A percentile compares a stretch with the other conserved stretches of the same genome.
phyloP scores from a whole-genome alignment of 2,113 vertebrate genomes.

The Pelecanus crispus region DNA sequence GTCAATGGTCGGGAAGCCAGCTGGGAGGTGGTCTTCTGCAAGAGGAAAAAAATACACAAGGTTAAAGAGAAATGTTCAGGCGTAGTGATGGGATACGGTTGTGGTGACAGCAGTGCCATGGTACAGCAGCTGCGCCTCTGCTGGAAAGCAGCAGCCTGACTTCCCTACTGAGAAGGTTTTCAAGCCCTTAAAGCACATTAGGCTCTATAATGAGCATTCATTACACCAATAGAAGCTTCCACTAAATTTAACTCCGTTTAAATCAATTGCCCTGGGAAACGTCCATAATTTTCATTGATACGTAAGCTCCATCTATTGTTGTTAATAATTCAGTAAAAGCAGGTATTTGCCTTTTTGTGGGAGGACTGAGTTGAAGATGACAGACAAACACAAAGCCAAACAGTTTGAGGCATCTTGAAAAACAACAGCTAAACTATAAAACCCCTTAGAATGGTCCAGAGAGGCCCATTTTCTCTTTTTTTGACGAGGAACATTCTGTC shows the following conservation, averaged over 20 bases:
- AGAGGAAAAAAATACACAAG: not conserved
- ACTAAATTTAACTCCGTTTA: constrained; percentile 61
- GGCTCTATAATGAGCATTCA: constrained; percentile 57
- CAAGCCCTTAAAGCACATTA: constrained; percentile 49
- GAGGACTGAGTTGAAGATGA: not conserved
- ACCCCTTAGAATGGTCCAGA: not conserved
- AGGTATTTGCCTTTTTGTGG: constrained; percentile 36
- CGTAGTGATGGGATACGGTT: accelerated
- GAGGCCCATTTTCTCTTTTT: not conserved
- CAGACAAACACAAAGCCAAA: constrained; percentile 3
- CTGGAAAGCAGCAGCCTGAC: constrained; percentile 42
- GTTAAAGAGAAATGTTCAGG: not conserved
- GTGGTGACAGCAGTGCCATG: not conserved
- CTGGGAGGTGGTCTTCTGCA: constrained; percentile 92
- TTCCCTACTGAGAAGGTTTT: constrained; percentile 50
- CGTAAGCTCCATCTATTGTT: not conserved
- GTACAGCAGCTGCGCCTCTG: constrained; percentile 31
- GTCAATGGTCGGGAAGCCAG: constrained; percentile 93
- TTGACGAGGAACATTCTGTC: not conserved
- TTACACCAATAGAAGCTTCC: constrained; percentile 51
- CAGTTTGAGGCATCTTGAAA: constrained; percentile 18
- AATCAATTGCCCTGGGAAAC: constrained; percentile 50
- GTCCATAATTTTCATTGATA: constrained; percentile 56
- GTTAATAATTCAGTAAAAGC: constrained; percentile 54
- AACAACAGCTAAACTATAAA: constrained; percentile 15